Evolutionary conservation across 1,140 invertebrate genomes (phyloP).

Genomic region (Hirudo medicinalis): DNA sequence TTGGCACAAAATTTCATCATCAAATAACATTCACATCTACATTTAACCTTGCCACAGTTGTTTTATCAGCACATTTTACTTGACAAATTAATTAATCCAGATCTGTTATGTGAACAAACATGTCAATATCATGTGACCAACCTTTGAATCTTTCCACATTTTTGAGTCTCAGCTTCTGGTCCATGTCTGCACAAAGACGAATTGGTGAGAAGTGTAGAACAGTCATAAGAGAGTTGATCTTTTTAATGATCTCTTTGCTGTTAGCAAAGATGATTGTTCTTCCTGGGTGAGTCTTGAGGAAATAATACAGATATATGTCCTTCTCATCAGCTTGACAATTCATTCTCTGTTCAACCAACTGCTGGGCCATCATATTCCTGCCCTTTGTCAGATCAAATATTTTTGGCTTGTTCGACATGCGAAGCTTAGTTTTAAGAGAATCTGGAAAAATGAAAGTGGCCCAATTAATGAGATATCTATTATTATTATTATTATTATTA

Average conservation of each 20-base stretch:
- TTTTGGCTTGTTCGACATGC: conserved; percentile 69
- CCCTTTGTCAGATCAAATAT: conserved; percentile 73
- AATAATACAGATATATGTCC: conserved; percentile 86
- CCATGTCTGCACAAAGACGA: conserved; percentile 84
- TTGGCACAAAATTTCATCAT: neutral
- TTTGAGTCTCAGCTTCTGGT: conserved; percentile 80
- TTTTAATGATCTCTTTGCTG: conserved; percentile 78
- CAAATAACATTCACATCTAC: neutral
- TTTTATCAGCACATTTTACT: too few relatives aligned
- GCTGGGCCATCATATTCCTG: conserved; percentile 59
- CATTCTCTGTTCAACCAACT: conserved; percentile 67
- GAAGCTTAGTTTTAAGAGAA: conserved; percentile 49
- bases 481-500: neutral
- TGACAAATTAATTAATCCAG: neutral
- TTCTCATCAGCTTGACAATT: conserved; percentile 47
- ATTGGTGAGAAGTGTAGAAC: conserved; percentile 64
- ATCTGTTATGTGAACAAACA: neutral
- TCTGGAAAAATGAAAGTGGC: conserved; percentile 27
- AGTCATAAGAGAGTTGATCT: conserved; percentile 66
- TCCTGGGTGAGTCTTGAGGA: conserved; percentile 65
- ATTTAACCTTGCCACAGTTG: too few relatives aligned
- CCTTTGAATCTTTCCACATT: conserved; percentile 81
- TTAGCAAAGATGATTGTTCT: conserved; percentile 92
- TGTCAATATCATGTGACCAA: conserved; percentile 36
- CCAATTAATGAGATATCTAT: neutral